These are phyloP conservation scores for Propsilocerus akamusi DNA, from an alignment of 1,140 invertebrate genomes.

Conservation along the genomic window DNA sequence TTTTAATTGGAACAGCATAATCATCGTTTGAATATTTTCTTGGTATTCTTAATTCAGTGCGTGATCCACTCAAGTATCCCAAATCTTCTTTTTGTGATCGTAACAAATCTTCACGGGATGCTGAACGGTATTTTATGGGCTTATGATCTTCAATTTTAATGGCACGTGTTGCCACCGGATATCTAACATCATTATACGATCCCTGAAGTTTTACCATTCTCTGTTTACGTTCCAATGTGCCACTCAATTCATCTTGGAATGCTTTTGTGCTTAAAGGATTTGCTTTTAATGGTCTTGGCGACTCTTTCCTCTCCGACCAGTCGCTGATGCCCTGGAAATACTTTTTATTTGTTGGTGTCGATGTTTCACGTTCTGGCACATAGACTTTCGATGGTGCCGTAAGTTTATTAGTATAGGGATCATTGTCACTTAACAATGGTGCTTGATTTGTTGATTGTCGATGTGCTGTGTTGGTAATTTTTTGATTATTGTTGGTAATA, in stretches of 20 bases:
- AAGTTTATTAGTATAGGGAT: slow-evolving; percentile 22
- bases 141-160: not conserved
- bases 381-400: slow-evolving; percentile 25
- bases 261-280: slow-evolving; percentile 16
- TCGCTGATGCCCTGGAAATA: slow-evolving; percentile 56
- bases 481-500: slow-evolving; percentile 7
- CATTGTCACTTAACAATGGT: slow-evolving; percentile 11
- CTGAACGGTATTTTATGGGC: not conserved
- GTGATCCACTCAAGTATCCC: slow-evolving; percentile 10
- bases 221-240: slow-evolving; percentile 20
- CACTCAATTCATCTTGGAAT: slow-evolving; percentile 22
- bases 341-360: slow-evolving; percentile 25
- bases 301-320: slow-evolving; percentile 47
- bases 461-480: slow-evolving; percentile 22
- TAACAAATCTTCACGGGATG: slow-evolving; percentile 2
- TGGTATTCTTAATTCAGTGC: slow-evolving; percentile 8
- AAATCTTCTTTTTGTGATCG: slow-evolving; percentile 7
- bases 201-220: slow-evolving; percentile 17
- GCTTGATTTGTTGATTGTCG: slow-evolving; percentile 15
- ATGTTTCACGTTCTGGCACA: slow-evolving; percentile 25
- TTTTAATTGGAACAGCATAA: slow-evolving; percentile 8
- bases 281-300: slow-evolving; percentile 12
- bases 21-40: slow-evolving; percentile 7
- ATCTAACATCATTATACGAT: slow-evolving; percentile 11
- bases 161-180: not conserved